phyloP scores from a whole-genome alignment of 2,113 vertebrate species.

The Synodontis membranacea region DNA sequence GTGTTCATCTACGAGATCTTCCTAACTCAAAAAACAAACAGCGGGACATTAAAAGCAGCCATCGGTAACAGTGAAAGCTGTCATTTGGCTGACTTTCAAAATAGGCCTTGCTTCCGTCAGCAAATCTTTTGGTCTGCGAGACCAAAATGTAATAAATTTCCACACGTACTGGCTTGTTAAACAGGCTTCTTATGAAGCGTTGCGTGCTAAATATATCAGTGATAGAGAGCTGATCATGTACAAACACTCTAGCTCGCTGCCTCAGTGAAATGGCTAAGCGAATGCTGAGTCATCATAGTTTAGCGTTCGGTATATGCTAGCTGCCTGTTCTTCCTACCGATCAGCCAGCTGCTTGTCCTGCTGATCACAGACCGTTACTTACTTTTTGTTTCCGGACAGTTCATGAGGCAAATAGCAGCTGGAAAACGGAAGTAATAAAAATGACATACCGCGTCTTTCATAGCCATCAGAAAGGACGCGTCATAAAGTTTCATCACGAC shows the following conservation, averaged over 20 bases:
- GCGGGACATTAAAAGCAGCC: slow-evolving; percentile 44
- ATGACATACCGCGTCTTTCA: slow-evolving; percentile 2
- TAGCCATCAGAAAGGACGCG: neutral
- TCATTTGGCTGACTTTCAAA: slow-evolving; percentile 38
- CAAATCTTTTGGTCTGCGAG: neutral
- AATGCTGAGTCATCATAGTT: slow-evolving; percentile 22
- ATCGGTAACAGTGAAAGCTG: slow-evolving; percentile 42
- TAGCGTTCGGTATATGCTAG: slow-evolving; percentile 6
- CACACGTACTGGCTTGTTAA: slow-evolving; percentile 5
- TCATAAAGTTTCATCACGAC: neutral
- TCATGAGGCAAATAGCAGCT: neutral
- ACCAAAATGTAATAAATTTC: slow-evolving; percentile 14
- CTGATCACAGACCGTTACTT: slow-evolving; percentile 39
- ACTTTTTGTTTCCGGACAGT: slow-evolving; percentile 26
- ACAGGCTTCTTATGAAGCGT: slow-evolving; percentile 5
- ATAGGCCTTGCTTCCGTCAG: slow-evolving; percentile 18
- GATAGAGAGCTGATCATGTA: slow-evolving; percentile 12
- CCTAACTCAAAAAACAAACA: slow-evolving; percentile 50
- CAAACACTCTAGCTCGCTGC: slow-evolving; percentile 3
- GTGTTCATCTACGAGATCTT: neutral
- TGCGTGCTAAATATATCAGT: slow-evolving; percentile 15
- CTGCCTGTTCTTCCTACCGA: neutral
- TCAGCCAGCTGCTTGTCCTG: slow-evolving; percentile 1
- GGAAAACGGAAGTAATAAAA: slow-evolving; percentile 7
- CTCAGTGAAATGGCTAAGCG: neutral